Evolutionary conservation across 2,888 invertebrate genomes (phyloP), one percentile per base, ranked within the genome.

Genomic region (Pachymerium ferrugineum): DNA sequence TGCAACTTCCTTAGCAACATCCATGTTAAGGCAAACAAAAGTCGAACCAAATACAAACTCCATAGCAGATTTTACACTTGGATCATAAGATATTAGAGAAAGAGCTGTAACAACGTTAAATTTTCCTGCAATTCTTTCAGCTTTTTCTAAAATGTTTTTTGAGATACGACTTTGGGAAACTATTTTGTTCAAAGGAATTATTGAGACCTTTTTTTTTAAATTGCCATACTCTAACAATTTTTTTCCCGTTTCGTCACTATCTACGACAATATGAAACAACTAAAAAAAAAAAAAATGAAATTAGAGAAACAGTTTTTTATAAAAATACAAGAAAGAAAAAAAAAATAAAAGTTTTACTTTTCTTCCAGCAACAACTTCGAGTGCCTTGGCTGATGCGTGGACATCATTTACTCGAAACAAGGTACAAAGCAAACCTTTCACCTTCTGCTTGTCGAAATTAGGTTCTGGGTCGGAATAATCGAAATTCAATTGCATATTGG

Each of bases 161-260:
- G 89, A 87, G 76, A 97, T 88, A 76, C 85, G 82, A 0, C 88
- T 87, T 30, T 85, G 82, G 78, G n/a, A n/a, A n/a, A n/a, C n/a
- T n/a, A 97, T 93, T 85, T 93, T 93, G 85, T 94, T 95, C 77
- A 97, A 87, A 25, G 97, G 97, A 75, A 97, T 91, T 80, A 97
- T 88, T 74, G 95, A 97, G 73, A 90, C 90, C 74, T 96, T 87
- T 19, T 87, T 84, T 81, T 89, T 89, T 75, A 98, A 85, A 77
- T 90, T 87, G 0, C 96, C 96, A 75, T 87, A 86, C 83, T 94
- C 88, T 74, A 99, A 85, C 76, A 99, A 85, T 81, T 89, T 87
- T 82, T 94, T 94, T 79, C 91, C 90, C 0, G 93, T 92, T 73
- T 85, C 85, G 80, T 95, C 94, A 67, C 89, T 90, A 80, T 96